Evolutionary conservation across 2,113 vertebrate genomes (phyloP).

Genomic region (Protobothrops flavoviridis): DNA sequence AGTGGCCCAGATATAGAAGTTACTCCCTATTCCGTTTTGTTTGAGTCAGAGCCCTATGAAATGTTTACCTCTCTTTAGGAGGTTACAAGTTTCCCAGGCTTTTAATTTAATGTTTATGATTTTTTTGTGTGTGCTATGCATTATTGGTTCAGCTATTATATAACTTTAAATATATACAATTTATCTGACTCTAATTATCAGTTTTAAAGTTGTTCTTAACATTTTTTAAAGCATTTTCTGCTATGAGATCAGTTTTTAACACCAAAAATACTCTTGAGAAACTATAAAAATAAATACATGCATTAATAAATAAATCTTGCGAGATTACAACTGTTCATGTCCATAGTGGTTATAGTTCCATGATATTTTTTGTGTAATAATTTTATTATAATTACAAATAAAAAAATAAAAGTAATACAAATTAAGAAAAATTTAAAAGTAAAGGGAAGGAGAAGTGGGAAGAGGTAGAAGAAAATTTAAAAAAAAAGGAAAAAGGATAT

Average conservation of each 20-base stretch:
- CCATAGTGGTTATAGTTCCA: background rate
- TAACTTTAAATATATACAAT: background rate
- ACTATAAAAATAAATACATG: background rate
- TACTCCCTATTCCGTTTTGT: background rate
- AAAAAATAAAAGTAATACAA: background rate
- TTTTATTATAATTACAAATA: background rate
- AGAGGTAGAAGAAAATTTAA: background rate
- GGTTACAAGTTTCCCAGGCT: background rate
- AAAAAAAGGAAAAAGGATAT: background rate
- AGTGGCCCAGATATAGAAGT: background rate
- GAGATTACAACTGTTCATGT: background rate
- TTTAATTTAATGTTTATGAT: background rate
- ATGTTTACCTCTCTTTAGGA: background rate
- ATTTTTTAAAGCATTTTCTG: background rate
- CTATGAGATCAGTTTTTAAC: background rate
- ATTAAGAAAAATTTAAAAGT: background rate
- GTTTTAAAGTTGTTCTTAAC: background rate
- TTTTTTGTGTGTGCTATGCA: background rate
- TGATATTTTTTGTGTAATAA: background rate
- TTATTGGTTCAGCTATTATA: background rate
- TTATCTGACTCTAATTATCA: background rate
- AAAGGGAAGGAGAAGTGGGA: background rate
- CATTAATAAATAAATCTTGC: background rate
- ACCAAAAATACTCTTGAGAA: background rate
- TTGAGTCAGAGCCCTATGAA: background rate